A percentile compares a stretch with the other conserved stretches of the same genome.
phyloP scores from a whole-genome alignment of 2,888 invertebrate species.

The Scaptomyza parva region DNA sequence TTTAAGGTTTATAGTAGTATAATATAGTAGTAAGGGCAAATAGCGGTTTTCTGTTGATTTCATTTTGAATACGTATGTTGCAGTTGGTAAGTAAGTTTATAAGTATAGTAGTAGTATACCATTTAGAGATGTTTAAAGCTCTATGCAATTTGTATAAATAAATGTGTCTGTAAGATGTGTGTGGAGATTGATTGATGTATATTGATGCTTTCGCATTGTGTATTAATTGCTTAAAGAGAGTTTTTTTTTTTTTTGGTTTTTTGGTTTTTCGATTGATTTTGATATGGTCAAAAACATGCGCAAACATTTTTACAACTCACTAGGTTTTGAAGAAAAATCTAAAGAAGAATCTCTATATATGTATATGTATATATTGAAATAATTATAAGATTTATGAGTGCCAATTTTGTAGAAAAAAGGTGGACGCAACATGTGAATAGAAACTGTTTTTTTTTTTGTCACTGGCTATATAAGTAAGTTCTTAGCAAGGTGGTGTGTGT shows the following conservation, averaged over 20 bases:
- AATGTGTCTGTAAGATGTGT: conserved; percentile 22
- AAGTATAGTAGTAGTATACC: conserved; percentile 34
- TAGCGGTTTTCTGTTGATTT: conserved; percentile 42
- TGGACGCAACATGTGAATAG: conserved; percentile 52
- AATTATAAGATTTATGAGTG: conserved; percentile 50
- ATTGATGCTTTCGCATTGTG: conserved; percentile 47
- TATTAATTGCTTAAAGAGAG: conserved; percentile 25
- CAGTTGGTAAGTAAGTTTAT: too few species aligned
- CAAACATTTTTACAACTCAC: conserved; percentile 75
- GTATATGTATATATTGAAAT: conserved; percentile 12
- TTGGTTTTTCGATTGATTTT: conserved; percentile 43
- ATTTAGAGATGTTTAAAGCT: conserved; percentile 60
- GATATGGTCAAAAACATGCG: conserved; percentile 69
- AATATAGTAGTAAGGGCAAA: conserved; percentile 43
- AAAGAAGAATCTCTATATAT: conserved; percentile 52
- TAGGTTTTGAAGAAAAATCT: conserved; percentile 65
- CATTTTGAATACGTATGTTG: conserved; percentile 27
- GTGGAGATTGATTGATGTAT: conserved; percentile 14
- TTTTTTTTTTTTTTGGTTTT: conserved; percentile 3
- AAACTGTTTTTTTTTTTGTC: conserved; percentile 14
- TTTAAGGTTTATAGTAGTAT: conserved; percentile 19
- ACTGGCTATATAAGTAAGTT: neutral
- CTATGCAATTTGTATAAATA: conserved; percentile 42
- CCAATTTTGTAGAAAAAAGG: conserved; percentile 54
- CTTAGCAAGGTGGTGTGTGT: conserved; percentile 18